Conservation (phyloP, 2,113 vertebrate species). For the Calidris pugnax region DNA sequence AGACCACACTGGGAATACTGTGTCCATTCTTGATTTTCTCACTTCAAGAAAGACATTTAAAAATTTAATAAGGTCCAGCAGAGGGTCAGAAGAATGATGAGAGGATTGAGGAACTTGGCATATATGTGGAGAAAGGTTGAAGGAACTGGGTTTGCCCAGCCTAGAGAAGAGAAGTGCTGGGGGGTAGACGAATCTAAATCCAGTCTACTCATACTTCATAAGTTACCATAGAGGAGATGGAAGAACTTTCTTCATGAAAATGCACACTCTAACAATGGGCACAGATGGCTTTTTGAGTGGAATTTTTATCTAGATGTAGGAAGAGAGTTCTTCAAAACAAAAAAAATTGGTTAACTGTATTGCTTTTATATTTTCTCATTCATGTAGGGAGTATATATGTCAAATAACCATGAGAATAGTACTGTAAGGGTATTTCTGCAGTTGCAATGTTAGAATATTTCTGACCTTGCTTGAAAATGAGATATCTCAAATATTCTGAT, state of each 20-base stretch:
- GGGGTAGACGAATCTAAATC: background rate
- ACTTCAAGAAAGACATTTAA: background rate
- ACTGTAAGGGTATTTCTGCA: background rate
- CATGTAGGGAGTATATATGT: background rate
- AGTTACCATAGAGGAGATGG: background rate
- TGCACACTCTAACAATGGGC: too few relatives aligned
- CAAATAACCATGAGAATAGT: background rate
- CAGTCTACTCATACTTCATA: background rate
- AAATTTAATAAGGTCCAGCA: too few relatives aligned
- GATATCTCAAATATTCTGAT: background rate
- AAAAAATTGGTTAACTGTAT: background rate
- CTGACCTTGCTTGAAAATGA: background rate
- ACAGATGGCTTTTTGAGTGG: too few relatives aligned
- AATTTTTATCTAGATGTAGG: background rate
- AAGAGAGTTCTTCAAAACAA: too few relatives aligned
- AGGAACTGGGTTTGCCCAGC: background rate
- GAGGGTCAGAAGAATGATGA: background rate
- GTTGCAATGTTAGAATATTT: background rate
- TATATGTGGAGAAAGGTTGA: too few relatives aligned
- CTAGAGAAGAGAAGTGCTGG: background rate
- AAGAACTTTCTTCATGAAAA: background rate
- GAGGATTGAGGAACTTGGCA: background rate
- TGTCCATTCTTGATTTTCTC: background rate
- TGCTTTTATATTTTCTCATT: background rate
- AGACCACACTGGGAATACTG: background rate